phyloP scores from a whole-genome alignment of 2,113 vertebrate genomes.

The Aphelocoma coerulescens region DNA sequence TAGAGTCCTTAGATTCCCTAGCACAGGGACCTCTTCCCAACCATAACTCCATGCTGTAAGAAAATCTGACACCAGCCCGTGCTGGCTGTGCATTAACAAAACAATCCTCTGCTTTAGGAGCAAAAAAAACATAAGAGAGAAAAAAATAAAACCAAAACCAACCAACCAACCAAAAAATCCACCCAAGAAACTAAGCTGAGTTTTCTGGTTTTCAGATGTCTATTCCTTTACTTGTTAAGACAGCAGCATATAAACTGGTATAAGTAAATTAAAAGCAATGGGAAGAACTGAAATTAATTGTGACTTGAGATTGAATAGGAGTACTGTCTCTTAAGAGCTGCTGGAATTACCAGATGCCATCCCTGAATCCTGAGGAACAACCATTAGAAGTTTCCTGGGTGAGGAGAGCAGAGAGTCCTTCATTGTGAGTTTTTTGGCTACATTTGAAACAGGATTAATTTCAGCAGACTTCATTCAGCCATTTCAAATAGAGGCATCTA shows the following conservation, averaged over 20 bases:
- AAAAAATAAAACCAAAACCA: no score
- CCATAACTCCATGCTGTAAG: accelerated
- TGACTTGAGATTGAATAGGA: background rate
- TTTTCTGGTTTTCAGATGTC: background rate
- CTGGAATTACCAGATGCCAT: background rate
- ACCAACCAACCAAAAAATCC: accelerated
- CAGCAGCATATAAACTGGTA: background rate
- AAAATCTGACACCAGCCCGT: background rate
- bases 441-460: background rate
- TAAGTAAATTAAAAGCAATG: background rate
- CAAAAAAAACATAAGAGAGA: no score
- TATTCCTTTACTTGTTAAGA: background rate
- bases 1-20: background rate
- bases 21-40: background rate
- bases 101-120: background rate
- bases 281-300: background rate
- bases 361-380: background rate
- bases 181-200: background rate
- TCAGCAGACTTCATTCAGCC: background rate
- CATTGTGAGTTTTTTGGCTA: background rate
- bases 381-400: background rate
- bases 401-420: background rate
- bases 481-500: background rate
- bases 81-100: background rate
- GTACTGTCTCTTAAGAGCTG: background rate